Base-by-base conservation (phyloP, 2,888 invertebrate genomes). In the Apamea monoglypha region DNA sequence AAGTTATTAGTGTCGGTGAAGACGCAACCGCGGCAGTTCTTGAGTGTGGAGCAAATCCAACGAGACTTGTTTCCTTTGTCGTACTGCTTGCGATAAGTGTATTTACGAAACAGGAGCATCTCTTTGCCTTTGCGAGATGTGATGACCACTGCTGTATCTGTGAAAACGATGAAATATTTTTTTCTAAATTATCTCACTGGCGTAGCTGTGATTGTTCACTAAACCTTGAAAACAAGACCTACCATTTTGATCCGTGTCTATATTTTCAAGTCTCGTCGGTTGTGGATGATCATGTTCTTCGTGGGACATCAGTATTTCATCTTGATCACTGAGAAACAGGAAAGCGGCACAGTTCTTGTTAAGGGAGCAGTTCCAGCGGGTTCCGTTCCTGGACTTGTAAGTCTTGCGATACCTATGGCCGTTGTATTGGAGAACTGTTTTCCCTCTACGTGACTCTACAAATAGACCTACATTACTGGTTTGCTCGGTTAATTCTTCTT, bases 71-170 rank as follows among this genome's bases (percentile, higher is more conserved):
- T 88, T 0, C 84, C 84, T 66, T 93, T 95, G 7, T 87, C 85
- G 85, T 96, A 96, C 70, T 96, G 96, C 82, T 94, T 95, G 4
- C 96, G 92, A 79, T 97, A 97, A 0, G 97, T 97, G 79, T 92
- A 96, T 71, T 94, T 92, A 3, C 94, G 93, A 87, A 94, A 96
- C 7, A 96, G 91, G 0, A 97, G 91, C 92, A 97, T 95, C 81
- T 96, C 95, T 84, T 94, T 96, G 25, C 96, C 96, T 91, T 96
- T 96, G 2, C 96, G 92, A 8, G 96, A 96, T 44, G 94, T 96
- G 76, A 96, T 94, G 7, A 96, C 92, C 2, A 95, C 91, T 2
- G 96, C 95, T 40, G 94, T 88, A 63, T 95, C 96, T 96, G 91
- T 32, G 86, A 90, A 86, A 47, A 77, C 81, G 40, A 71, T 74